Evolutionary conservation across 1,140 invertebrate genomes (phyloP), one percentile per base, ranked within the genome.

Genomic region (Marisa cornuarietis): DNA sequence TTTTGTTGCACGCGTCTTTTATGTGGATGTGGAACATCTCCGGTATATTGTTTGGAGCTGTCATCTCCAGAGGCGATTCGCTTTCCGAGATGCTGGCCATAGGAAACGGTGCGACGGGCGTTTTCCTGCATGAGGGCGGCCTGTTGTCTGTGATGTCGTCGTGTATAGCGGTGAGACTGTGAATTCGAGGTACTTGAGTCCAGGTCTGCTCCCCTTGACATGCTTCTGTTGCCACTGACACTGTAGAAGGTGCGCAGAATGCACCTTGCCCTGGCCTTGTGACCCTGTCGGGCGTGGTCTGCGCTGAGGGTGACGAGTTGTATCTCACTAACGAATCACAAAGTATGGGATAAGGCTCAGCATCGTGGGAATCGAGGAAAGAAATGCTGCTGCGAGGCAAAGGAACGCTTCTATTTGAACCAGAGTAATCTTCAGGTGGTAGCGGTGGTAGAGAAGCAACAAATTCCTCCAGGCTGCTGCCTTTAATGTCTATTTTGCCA

Each of bases 11-110:
- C 10, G 63, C 51, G n/a, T 14, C 31, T 24, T 66, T 77, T 0
- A 65, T 66, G 31, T 78, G 76, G 63, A 66, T 49, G 11, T 68
- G 62, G 65, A 68, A 68, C 22, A 68, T 22, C 65, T 68, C 65
- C 65, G 54, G 54, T 8, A 26, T 20, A 14, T 13, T 58, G 11
- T 58, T 42, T 42, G 31, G 6, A 42, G 31, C 31, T 6, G 31
- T 58, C 54, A 18, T 58, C 54, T 4, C 1, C 54, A 18, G 16
- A 24, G 24, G 54, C 20, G 65, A 13, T n/a, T 42, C 74, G 31
- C 54, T 68, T 54, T 77, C 76, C 31, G 76, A n/a, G 51, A 69
- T 54, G 16, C 42, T 49, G 20, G 63, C 54, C 49, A 68, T 77
- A 42, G 63, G 24, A 18, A 62, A 61, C 6, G 65, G 22, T 65